phyloP scores from a whole-genome alignment of 2,113 vertebrate genomes.

The Probosciger aterrimus region DNA sequence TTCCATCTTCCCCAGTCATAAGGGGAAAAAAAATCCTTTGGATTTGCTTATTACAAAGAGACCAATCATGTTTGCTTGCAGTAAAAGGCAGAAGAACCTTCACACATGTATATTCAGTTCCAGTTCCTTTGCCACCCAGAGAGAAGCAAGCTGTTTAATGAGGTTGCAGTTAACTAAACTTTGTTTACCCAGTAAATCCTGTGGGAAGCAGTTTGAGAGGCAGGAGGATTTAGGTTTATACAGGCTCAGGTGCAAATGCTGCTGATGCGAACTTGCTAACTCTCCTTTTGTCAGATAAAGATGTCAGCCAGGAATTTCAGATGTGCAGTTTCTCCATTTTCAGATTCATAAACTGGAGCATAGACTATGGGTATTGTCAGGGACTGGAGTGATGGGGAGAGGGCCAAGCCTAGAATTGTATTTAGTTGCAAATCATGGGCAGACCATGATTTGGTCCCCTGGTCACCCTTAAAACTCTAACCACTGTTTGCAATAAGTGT shows the following conservation, averaged over 20 bases:
- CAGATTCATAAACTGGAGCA: background rate
- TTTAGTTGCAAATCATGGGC: rapidly evolving
- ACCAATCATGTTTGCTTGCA: background rate
- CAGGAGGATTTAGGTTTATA: background rate
- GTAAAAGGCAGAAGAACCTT: background rate
- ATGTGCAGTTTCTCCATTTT: background rate
- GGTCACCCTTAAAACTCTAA: background rate
- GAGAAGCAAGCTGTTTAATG: background rate
- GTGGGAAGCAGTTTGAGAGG: background rate
- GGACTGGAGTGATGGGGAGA: background rate
- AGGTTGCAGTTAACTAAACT: background rate
- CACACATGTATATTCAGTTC: background rate
- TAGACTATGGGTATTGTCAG: background rate
- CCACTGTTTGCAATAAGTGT: background rate
- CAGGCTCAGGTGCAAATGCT: background rate
- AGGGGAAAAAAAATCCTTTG: background rate
- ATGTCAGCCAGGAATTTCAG: background rate
- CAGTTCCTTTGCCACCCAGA: background rate
- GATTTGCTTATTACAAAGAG: background rate
- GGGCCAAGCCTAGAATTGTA: background rate
- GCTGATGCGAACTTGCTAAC: background rate
- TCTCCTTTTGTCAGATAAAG: background rate
- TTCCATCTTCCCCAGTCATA: background rate
- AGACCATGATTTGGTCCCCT: rapidly evolving
- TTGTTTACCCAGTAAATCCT: background rate